phyloP scores from a whole-genome alignment of 2,888 invertebrate species.

The Apocheima hispidaria region DNA sequence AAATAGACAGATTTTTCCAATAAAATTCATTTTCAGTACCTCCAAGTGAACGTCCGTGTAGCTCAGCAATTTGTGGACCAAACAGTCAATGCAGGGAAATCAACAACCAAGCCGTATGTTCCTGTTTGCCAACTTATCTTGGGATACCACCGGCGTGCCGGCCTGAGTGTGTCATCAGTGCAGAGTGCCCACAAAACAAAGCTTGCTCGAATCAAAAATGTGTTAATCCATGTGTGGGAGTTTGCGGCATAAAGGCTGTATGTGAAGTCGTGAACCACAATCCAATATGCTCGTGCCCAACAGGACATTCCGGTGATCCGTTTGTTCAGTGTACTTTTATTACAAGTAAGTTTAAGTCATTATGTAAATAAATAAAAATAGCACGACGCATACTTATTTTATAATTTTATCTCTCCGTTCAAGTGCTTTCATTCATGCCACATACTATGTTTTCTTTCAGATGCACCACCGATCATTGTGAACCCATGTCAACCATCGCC shows the following conservation, averaged over 20 bases:
- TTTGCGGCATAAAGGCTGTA: slow-evolving; percentile 88
- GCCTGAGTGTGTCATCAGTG: slow-evolving; percentile 90
- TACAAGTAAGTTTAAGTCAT: slow-evolving; percentile 60
- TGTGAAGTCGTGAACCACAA: slow-evolving; percentile 91
- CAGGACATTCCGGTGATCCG: slow-evolving; percentile 89
- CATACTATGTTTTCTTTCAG: slow-evolving; percentile 52
- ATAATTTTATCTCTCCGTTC: neutral
- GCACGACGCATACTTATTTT: neutral
- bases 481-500: slow-evolving; percentile 92
- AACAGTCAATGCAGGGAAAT: slow-evolving; percentile 88
- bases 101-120: slow-evolving; percentile 89
- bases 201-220: slow-evolving; percentile 91
- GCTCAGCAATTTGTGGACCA: slow-evolving; percentile 91
- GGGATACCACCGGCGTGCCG: slow-evolving; percentile 91
- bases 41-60: slow-evolving; percentile 85
- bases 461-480: slow-evolving; percentile 59
- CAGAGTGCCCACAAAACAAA: slow-evolving; percentile 89
- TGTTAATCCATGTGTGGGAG: slow-evolving; percentile 90
- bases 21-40: slow-evolving; percentile 51
- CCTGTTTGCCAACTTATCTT: slow-evolving; percentile 89
- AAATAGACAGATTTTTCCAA: neutral
- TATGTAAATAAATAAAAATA: neutral
- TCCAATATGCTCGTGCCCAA: slow-evolving; percentile 90
- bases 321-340: slow-evolving; percentile 82
- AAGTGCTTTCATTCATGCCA: neutral